Evolutionary conservation across 2,888 invertebrate species (phyloP), one percentile per base, ranked within the genome.

Genomic region (Aquatica leii): DNA sequence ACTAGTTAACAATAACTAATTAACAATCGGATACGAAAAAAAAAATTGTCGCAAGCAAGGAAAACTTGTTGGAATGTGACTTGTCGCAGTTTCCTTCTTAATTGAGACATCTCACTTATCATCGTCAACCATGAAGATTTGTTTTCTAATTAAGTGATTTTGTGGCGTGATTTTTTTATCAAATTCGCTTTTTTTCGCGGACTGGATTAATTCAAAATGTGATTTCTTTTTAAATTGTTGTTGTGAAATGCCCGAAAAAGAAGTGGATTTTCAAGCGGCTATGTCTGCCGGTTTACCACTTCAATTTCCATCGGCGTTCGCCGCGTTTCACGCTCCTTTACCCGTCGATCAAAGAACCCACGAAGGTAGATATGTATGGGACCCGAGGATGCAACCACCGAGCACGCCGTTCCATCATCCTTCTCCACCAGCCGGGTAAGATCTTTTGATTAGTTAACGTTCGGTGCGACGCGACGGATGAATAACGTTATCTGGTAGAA

Each of bases 271-370:
- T 69, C 78, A 78, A 65, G 76, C 80, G 71, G 80, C 80, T 53
- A 80, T 81, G 80, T 80, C 80, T 68, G 80, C 81, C 69, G 81
- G 80, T 71, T 74, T 81, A 58, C 81, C 81, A 50, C 75, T 81
- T 70, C 81, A 80, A 72, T 81, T 81, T 73, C 80, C 81, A 73
- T 80, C 81, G 76, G 81, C 80, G 54, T 81, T 80, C 69, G 82
- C 85, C 82, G 86, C 87, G 17, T 87, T 87, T 78, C 85, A 87
- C 56, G 86, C 86, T 2, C 86, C 87, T 41, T 71, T 82, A 48
- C 86, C 87, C 8, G 86, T 87, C 71, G 87, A 87, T 77, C 87
- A 87, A 74, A 83, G 87, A 51, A 80, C 81, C 31, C 81, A 81
- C 73, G 81, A 81, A 59, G 81, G 81, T 53, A 73, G 81, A 35